Percentiles rank a stretch among this genome's conserved stretches.
Evolutionary conservation across 2,888 invertebrate genomes (phyloP).

Genomic region (Megamerina dolium): DNA sequence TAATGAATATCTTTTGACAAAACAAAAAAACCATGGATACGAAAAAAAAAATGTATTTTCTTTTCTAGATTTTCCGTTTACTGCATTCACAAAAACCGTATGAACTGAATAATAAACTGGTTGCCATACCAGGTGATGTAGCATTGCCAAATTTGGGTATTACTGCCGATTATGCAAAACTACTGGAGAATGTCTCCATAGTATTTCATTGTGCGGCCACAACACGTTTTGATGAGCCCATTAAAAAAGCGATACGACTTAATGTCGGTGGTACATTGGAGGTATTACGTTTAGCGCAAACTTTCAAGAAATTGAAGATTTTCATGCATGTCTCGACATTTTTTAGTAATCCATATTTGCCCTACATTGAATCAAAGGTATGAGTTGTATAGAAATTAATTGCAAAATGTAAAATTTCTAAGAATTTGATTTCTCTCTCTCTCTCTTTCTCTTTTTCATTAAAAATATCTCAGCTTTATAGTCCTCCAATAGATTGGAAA

Average conservation of each 20-base stretch:
- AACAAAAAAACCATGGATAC: slow-evolving; percentile 22
- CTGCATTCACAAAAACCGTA: slow-evolving; percentile 28
- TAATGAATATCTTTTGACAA: slow-evolving; percentile 23
- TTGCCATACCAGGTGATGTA: slow-evolving; percentile 37
- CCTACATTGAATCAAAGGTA: slow-evolving; percentile 65
- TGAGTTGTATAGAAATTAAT: neutral
- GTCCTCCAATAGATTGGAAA: slow-evolving; percentile 37
- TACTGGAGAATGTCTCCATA: slow-evolving; percentile 56
- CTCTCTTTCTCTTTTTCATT: too few species aligned
- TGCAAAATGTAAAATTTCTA: neutral
- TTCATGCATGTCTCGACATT: slow-evolving; percentile 81
- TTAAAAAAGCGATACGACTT: slow-evolving; percentile 57
- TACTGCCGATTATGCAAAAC: slow-evolving; percentile 13
- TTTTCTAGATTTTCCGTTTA: slow-evolving; percentile 23
- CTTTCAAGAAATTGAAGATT: slow-evolving; percentile 53
- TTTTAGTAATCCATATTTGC: slow-evolving; percentile 74
- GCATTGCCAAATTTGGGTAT: slow-evolving; percentile 31
- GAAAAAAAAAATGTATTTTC: slow-evolving; percentile 33
- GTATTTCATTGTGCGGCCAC: slow-evolving; percentile 77
- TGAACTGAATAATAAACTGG: slow-evolving; percentile 33
- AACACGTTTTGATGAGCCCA: slow-evolving; percentile 72
- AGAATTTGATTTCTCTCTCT: too few species aligned
- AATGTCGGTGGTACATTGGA: slow-evolving; percentile 63
- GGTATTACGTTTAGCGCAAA: slow-evolving; percentile 55
- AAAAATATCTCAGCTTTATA: slow-evolving; percentile 26